Evolutionary conservation across 2,113 vertebrate genomes (phyloP).

Genomic region (Lota lota): DNA sequence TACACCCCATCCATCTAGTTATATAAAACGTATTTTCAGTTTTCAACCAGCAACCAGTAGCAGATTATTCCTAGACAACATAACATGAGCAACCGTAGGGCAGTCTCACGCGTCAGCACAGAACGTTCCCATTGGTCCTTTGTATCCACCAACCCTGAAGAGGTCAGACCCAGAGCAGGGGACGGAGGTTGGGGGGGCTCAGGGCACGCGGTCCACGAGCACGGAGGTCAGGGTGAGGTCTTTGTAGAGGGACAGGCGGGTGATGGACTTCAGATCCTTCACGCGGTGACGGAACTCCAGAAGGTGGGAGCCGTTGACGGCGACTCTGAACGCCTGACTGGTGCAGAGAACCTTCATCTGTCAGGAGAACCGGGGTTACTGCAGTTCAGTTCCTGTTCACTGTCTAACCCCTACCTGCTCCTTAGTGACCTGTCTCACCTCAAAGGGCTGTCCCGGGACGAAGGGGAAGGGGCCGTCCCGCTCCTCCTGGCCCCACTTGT

Average conservation of each 20-base stretch:
- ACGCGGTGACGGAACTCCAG: constrained; percentile 48
- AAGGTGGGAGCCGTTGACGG: constrained; percentile 41
- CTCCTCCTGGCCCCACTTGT: constrained; percentile 47
- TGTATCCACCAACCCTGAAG: too few relatives aligned
- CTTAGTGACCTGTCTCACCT: constrained; percentile 31
- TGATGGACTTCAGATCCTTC: constrained; percentile 40
- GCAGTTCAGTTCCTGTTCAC: too few relatives aligned
- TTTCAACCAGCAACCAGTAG: too few relatives aligned
- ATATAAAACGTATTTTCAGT: too few relatives aligned
- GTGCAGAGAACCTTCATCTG: constrained; percentile 56
- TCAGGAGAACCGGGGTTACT: constrained; percentile 2
- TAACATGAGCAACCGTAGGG: too few relatives aligned
- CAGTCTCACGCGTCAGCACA: too few relatives aligned
- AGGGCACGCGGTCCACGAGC: constrained; percentile 25
- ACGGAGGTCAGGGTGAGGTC: constrained; percentile 36
- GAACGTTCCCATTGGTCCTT: too few relatives aligned
- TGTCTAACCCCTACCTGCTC: too few relatives aligned
- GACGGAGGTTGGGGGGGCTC: not conserved
- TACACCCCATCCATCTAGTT: too few relatives aligned
- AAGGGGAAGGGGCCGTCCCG: constrained; percentile 39
- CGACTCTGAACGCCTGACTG: constrained; percentile 31
- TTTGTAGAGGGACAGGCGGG: constrained; percentile 9
- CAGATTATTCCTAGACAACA: too few relatives aligned
- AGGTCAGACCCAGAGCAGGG: too few relatives aligned
- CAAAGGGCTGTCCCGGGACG: constrained; percentile 38